Evolutionary conservation across 2,888 invertebrate species (phyloP), one percentile per base, ranked within the genome.

Genomic region (Ennomos erosarius): DNA sequence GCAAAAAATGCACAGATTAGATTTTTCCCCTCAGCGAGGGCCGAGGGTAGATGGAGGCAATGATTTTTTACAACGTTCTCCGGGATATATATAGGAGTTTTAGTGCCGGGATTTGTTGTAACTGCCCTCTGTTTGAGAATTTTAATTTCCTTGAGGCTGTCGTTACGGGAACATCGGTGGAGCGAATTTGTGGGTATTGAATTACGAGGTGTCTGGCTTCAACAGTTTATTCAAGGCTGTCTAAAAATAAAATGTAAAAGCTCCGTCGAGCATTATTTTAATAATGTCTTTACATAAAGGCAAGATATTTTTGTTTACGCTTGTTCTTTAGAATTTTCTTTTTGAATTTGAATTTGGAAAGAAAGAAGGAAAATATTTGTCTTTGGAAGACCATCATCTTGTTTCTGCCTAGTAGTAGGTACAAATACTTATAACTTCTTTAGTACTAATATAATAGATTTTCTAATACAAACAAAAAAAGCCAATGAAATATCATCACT

Each of bases 1-100:
- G 92, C 92, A 93, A 93, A 93, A 93, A 93, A 93, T 92, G 91
- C 91, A 90, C 90, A 92, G 92, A 93, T 93, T 93, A 93, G 93
- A 93, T 92, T 92, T 79, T 92, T 90, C 92, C 90, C 90, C 86
- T 87, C 85, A 81, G 81, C 77, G 78, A 87, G 90, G 87, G 83
- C 87, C 81, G 86, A 87, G 89, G 87, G 84, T 84, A 84, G 88
- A 87, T 84, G 85, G 85, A 88, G 90, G 92, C 92, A 92, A 92
- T 92, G 91, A 92, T 92, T 92, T 92, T 92, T 92, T 92, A 92
- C 90, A 90, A 88, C 91, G 86, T 82, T 87, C 84, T 81, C 81
- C 71, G 82, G 83, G 85, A 83, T 87, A 90, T 92, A 90, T 90
- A 90, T 89, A 90, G 79, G 85, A 87, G 87, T 89, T 90, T 91